Conservation (phyloP, 2,113 vertebrate species). For the Tetrao urogallus region DNA sequence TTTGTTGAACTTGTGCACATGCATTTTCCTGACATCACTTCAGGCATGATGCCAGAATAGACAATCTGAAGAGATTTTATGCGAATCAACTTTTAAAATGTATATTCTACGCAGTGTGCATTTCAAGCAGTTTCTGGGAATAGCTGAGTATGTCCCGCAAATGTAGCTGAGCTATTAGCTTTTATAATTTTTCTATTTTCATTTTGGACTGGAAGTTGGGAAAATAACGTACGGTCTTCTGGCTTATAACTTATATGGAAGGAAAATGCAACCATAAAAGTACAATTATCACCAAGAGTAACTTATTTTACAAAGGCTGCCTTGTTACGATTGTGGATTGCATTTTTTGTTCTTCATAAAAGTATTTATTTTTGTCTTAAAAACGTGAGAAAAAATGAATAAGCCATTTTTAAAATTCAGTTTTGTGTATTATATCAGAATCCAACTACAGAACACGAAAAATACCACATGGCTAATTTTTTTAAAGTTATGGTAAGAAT, state of each 20-base stretch:
- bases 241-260: background rate
- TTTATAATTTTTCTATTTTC: background rate
- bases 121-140: background rate
- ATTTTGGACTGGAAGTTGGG: background rate
- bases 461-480: background rate
- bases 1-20: background rate
- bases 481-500: background rate
- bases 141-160: background rate
- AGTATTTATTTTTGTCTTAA: background rate
- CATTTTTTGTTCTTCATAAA: background rate
- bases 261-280: background rate
- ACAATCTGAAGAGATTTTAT: background rate
- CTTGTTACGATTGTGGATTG: background rate
- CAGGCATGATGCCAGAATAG: background rate
- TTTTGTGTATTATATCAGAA: background rate
- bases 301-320: background rate
- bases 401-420: background rate
- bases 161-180: background rate
- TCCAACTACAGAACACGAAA: background rate
- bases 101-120: background rate
- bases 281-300: background rate
- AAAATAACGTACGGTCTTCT: background rate
- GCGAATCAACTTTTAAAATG: background rate
- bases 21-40: background rate
- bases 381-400: background rate